phyloP scores from a whole-genome alignment of 23 tunicate genomes.

The Pegea sp. region DNA sequence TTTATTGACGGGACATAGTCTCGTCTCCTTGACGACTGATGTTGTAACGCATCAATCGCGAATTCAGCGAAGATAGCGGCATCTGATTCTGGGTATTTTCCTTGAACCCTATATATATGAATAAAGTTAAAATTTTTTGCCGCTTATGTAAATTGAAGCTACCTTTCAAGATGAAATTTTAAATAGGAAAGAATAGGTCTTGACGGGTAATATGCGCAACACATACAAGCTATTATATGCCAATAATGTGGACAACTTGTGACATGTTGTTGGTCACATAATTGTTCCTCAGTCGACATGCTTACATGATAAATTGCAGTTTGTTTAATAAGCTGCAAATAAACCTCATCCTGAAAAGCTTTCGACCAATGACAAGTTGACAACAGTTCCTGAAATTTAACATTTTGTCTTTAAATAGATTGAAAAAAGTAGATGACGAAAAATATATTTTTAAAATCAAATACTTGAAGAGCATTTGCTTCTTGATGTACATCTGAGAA shows the following conservation, averaged over 20 bases:
- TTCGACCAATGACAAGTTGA: slow-evolving; percentile 37
- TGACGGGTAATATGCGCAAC: slow-evolving; percentile 84
- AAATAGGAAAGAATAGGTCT: slow-evolving; percentile 42
- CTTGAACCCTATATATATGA: slow-evolving; percentile 16
- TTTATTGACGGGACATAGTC: slow-evolving; percentile 58
- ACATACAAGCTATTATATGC: slow-evolving; percentile 91
- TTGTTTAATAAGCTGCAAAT: slow-evolving; percentile 75
- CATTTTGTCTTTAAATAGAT: neutral
- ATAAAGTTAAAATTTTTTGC: neutral
- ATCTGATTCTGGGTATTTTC: slow-evolving; percentile 46
- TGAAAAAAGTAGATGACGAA: neutral
- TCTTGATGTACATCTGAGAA: slow-evolving; percentile 41
- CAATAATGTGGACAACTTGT: slow-evolving; percentile 84
- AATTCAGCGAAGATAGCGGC: slow-evolving; percentile 61
- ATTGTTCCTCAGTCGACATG: slow-evolving; percentile 48
- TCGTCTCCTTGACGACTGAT: slow-evolving; percentile 45
- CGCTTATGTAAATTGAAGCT: neutral
- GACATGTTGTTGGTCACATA: slow-evolving; percentile 69
- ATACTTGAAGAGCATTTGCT: slow-evolving; percentile 34
- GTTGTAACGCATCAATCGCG: slow-evolving; percentile 32
- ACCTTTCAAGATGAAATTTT: slow-evolving; percentile 59
- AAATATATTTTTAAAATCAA: neutral
- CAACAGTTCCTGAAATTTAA: slow-evolving; percentile 28
- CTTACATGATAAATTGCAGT: slow-evolving; percentile 49
- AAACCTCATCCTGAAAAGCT: slow-evolving; percentile 58